Conservation (phyloP, 30 jellyfish, hydroid and myxozoan species). For the Chrysaora quinquecirrha region DNA sequence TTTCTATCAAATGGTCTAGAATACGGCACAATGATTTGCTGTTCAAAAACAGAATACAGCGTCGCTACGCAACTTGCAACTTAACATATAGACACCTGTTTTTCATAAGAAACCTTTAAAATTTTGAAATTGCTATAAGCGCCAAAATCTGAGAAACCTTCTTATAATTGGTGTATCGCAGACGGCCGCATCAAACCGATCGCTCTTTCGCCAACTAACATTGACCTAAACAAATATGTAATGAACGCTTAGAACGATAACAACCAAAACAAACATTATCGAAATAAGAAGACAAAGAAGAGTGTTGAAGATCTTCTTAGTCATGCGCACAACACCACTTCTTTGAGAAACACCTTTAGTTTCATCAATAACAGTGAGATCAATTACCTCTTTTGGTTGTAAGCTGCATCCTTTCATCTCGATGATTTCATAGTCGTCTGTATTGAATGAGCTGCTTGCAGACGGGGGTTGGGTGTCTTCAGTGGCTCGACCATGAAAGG, state of each 20-base stretch:
- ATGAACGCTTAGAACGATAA: conserved; percentile 68
- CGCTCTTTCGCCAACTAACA: too few relatives aligned
- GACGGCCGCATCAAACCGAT: too few relatives aligned
- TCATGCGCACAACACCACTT: conserved; percentile 59
- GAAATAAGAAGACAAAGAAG: conserved; percentile 49
- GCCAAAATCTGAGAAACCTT: too few relatives aligned
- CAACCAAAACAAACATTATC: conserved; percentile 62
- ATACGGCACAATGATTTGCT: too few relatives aligned
- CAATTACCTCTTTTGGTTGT: conserved; percentile 88
- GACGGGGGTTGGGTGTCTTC: conserved; percentile 26
- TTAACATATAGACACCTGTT: too few relatives aligned
- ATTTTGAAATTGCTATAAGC: too few relatives aligned
- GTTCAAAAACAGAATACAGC: too few relatives aligned
- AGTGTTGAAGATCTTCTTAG: conserved; percentile 38
- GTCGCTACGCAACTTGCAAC: too few relatives aligned
- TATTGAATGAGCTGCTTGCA: neutral
- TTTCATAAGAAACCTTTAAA: too few relatives aligned
- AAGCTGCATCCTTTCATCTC: conserved; percentile 38
- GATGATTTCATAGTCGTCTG: conserved; percentile 64
- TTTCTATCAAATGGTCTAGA: too few relatives aligned
- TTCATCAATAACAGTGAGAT: conserved; percentile 72
- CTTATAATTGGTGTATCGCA: too few relatives aligned
- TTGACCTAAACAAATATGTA: conserved; percentile 31
- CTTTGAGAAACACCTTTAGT: conserved; percentile 22
- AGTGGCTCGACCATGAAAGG: conserved; percentile 24